These are phyloP conservation scores for Myripristis murdjan DNA, from an alignment of 2,797 vertebrate species.

Conservation along the genomic window DNA sequence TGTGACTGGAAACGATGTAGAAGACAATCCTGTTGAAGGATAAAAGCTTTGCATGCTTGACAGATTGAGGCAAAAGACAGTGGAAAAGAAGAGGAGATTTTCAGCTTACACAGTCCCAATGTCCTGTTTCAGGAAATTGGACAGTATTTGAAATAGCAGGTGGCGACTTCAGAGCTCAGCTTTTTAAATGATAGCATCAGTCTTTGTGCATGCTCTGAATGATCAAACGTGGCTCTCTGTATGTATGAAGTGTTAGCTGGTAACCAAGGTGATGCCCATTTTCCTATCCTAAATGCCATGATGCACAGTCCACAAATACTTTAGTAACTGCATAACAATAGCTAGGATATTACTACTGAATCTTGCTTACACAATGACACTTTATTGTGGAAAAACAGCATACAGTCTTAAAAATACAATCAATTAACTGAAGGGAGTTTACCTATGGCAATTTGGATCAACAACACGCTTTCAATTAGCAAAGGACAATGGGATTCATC, in stretches of 20 bases:
- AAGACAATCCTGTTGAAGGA: conserved; percentile 44
- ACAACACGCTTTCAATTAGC: no score
- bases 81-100: conserved; percentile 65
- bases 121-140: conserved; percentile 42
- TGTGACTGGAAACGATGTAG: conserved; percentile 50
- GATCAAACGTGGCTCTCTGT: conserved; percentile 17
- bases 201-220: conserved; percentile 13
- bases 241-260: conserved; percentile 9
- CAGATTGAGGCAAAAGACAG: conserved; percentile 55
- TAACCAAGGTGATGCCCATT: conserved; percentile 24
- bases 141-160: conserved; percentile 36
- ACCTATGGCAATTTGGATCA: no score
- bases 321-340: no score
- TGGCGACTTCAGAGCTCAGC: conserved; percentile 1
- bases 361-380: no score
- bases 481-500: no score
- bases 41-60: conserved; percentile 41
- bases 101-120: conserved; percentile 33
- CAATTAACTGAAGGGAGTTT: no score
- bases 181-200: conserved; percentile 38
- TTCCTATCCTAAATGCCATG: conserved; percentile 32
- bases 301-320: conserved; percentile 30
- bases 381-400: no score
- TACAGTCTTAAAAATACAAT: no score
- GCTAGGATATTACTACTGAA: no score